phyloP scores from a whole-genome alignment of 2,888 invertebrate species.

The Macropis europaea region DNA sequence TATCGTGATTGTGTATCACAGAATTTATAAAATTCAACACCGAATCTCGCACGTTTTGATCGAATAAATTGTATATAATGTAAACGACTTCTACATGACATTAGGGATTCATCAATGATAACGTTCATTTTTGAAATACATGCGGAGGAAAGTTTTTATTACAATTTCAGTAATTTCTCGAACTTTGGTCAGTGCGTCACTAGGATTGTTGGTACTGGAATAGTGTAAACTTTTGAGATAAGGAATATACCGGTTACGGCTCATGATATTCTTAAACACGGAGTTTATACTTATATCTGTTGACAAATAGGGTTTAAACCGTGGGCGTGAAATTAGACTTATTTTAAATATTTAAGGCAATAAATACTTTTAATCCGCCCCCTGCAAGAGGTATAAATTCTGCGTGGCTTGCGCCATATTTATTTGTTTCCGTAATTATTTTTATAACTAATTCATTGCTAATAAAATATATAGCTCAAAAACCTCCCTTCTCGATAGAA shows the following conservation, averaged over 20 bases:
- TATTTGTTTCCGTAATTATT: too few species aligned
- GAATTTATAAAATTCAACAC: constrained; percentile 63
- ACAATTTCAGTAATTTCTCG: too few species aligned
- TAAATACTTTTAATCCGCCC: too few species aligned
- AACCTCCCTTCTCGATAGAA: constrained; percentile 21
- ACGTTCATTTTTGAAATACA: constrained; percentile 47
- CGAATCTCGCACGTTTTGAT: constrained; percentile 62
- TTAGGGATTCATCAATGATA: constrained; percentile 56
- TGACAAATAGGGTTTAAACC: constrained; percentile 51
- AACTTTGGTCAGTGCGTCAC: constrained; percentile 44
- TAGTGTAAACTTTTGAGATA: constrained; percentile 31
- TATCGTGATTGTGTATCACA: constrained; percentile 53
- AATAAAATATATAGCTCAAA: constrained; percentile 38
- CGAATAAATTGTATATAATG: too few species aligned
- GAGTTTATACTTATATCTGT: constrained; percentile 51
- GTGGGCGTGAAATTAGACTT: constrained; percentile 51
- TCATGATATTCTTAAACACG: too few species aligned
- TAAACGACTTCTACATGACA: too few species aligned
- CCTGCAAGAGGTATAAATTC: too few species aligned
- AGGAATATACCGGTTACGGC: too few species aligned
- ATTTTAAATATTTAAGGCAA: constrained; percentile 58
- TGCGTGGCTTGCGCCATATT: too few species aligned
- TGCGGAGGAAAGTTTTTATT: constrained; percentile 36
- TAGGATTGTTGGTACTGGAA: constrained; percentile 21
- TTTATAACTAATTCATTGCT: constrained; percentile 32